Evolutionary conservation across 2,797 vertebrate species (phyloP), one percentile per base, ranked within the genome.

Genomic region (Lacerta agilis): DNA sequence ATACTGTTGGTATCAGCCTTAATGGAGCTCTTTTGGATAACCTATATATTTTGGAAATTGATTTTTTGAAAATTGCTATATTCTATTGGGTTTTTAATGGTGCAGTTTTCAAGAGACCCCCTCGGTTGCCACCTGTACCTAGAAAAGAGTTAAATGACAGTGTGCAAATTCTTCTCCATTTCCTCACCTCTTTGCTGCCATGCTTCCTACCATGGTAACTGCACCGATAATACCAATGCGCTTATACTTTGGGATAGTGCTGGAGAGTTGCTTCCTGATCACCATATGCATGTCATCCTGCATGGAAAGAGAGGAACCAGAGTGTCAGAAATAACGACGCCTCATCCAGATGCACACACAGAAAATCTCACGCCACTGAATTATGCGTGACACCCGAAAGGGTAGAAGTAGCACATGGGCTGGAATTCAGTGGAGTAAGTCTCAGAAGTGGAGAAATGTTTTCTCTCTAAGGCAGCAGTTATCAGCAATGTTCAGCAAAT

Each of bases 221-320:
- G 98, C 98, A 18, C 98, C 99, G 25, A 99, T 98, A 95, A 99
- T 98, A 43, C 98, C 99, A 77, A 99, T 98, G 2, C 99, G 97
- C 87, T 98, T 99, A 96, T 99, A 99, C 93, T 98, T 99, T 49
- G 97, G 96, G 88, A 97, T 94, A 0, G 98, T 98, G 96, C 99
- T 99, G 91, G 98, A 99, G 43, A 99, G 98, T 96, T 99, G 99
- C 85, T 99, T 99, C 73, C 99, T 97, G 92, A 99, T 97, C 92
- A 99, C 98, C 85, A 99, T 98, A 95, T 99, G 97, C 97, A 99
- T 97, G 90, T 99, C 99, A 91, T 99, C 98, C 99, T 99, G 93
- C 83, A 83, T 8, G 38, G 43, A 87, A 83, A 49, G 29, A 93
- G 86, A 93, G 75, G 90, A 78, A 92, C 83, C 43, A 5, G 45